phyloP scores from a whole-genome alignment of 2,113 vertebrate genomes.

The Aplodontia rufa region DNA sequence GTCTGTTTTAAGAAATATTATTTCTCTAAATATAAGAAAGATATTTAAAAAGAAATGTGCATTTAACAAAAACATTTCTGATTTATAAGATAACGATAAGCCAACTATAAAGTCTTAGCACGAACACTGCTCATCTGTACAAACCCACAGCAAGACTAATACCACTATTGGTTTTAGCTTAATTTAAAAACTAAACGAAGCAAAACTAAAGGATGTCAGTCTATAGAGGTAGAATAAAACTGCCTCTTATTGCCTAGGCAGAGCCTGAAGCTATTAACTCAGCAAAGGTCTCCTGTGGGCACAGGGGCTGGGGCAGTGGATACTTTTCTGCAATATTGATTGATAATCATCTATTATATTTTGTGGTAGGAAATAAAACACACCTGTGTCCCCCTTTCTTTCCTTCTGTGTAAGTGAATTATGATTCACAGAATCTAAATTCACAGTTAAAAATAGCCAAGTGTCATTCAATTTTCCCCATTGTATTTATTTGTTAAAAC shows the following conservation, averaged over 20 bases:
- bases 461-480: not conserved
- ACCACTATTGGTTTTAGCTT: not conserved
- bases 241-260: slow-evolving; percentile 1
- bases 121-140: not conserved
- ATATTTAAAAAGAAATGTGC: not conserved
- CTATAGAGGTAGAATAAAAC: slow-evolving; percentile 18
- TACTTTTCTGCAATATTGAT: slow-evolving; percentile 16
- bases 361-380: not conserved
- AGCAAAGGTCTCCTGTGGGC: not conserved
- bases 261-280: slow-evolving; percentile 22
- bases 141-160: slow-evolving; percentile 28
- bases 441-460: not conserved
- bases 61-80: slow-evolving; percentile 24
- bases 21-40: slow-evolving; percentile 4
- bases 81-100: slow-evolving; percentile 50
- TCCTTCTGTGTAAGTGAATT: not conserved
- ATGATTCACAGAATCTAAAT: slow-evolving; percentile 28
- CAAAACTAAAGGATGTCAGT: not conserved
- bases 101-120: not conserved
- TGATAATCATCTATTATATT: not conserved
- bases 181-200: slow-evolving; percentile 25
- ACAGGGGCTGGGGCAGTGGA: not conserved
- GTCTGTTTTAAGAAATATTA: not conserved
- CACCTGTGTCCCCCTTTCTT: not conserved
- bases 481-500: not conserved